These are phyloP conservation scores for Drosophila nikananu DNA, from an alignment of 1,140 invertebrate species.

Conservation along the genomic window DNA sequence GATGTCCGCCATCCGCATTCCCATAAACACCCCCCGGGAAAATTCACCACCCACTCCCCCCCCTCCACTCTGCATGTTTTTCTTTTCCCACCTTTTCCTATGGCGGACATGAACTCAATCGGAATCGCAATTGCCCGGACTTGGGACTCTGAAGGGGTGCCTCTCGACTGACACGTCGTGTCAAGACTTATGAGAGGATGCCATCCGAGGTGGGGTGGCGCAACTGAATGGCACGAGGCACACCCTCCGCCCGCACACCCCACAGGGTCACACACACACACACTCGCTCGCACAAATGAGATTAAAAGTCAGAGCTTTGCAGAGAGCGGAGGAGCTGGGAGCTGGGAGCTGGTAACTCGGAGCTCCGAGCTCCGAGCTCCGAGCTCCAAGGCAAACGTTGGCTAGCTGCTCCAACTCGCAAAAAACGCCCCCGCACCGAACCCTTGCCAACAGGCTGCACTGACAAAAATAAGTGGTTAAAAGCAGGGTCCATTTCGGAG, in stretches of 20 bases:
- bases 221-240: slow-evolving; percentile 43
- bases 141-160: slow-evolving; percentile 31
- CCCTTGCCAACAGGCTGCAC: slow-evolving; percentile 13
- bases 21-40: background rate
- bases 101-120: slow-evolving; percentile 36
- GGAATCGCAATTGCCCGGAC: slow-evolving; percentile 49
- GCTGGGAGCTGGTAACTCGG: background rate
- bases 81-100: slow-evolving; percentile 5
- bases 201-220: slow-evolving; percentile 22
- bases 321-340: background rate
- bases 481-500: rapidly evolving
- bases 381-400: slow-evolving; percentile 15
- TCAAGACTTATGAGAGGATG: slow-evolving; percentile 55
- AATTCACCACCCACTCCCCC: background rate
- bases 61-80: background rate
- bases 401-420: slow-evolving; percentile 29
- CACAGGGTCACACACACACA: slow-evolving; percentile 14
- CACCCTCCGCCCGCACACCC: background rate
- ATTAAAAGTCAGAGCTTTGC: slow-evolving; percentile 73
- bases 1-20: background rate
- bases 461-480: background rate
- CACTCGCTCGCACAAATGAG: slow-evolving; percentile 55
- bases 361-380: slow-evolving; percentile 9
- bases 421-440: slow-evolving; percentile 31
- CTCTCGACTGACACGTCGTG: slow-evolving; percentile 54